Evolutionary conservation across 2,113 vertebrate genomes (phyloP), one percentile per base, ranked within the genome.

Genomic region (Haemorhous mexicanus): DNA sequence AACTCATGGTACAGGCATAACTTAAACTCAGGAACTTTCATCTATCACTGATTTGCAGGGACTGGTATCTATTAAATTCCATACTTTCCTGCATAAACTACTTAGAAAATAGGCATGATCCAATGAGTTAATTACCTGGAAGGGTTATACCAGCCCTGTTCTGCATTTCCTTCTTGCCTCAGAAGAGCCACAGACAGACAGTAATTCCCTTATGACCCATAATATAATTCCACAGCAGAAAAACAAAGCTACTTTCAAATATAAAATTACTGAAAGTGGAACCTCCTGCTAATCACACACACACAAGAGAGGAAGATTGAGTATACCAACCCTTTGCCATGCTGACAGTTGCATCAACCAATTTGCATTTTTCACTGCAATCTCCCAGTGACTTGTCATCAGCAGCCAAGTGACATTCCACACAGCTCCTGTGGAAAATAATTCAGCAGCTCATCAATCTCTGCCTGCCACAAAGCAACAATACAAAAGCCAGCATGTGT

Each of bases 351-450:
- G 98, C 97, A 94, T 98, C 98, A 37, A 97, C 95, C 85, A 96
- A 49, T 90, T 97, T 98, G 98, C 99, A 99, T 96, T 96, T 99
- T 69, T 98, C 97, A 74, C 90, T 89, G 94, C 99, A 99, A 68
- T 97, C 95, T 96, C 97, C 98, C 11, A 4, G 67, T 66, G 97
- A 72, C 85, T 95, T 96, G 35, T 97, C 97, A 23, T 98, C 84
- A 0, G 97, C 97, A 97, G 98, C 98, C 83, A 99, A 97, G 95
- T 99, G 97, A 97, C 99, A 99, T 97, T 99, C 99, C 69, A 99
- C 98, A 95, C 99, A 99, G 97, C 93, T 97, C 98, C 99, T 99
- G 97, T 15, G n/a, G 89, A 97, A 92, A 96, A 95, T 80, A 93
- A 97, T 93, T 95, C 90, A 97, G 93, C 49, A 92, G 75, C 74